phyloP scores from a whole-genome alignment of 2,888 invertebrate species.

The Dryocosmus kuriphilus region DNA sequence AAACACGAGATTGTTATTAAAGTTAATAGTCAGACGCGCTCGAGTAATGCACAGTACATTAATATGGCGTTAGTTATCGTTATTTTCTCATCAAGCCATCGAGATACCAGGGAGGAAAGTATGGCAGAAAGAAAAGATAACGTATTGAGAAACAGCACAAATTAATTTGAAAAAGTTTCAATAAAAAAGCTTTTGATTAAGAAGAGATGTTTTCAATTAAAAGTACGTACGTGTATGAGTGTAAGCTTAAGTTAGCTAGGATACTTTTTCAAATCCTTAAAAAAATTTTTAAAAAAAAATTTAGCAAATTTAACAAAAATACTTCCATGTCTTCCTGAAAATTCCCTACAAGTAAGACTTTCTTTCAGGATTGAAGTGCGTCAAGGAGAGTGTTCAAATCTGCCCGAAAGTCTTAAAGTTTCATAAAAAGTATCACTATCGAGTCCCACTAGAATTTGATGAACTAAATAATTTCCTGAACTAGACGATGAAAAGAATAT shows the following conservation, averaged over 20 bases:
- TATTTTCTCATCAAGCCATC: conserved; percentile 23
- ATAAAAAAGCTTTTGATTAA: not conserved
- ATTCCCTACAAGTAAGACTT: conserved; percentile 63
- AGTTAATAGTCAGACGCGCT: conserved; percentile 33
- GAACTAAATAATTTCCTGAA: not conserved
- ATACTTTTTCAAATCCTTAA: not conserved
- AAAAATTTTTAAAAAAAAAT: not conserved
- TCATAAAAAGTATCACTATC: not conserved
- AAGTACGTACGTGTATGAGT: not conserved
- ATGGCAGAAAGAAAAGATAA: not conserved
- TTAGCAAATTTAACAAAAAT: conserved; percentile 54
- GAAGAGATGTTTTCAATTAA: not conserved
- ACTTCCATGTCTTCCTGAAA: conserved; percentile 70
- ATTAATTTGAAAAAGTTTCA: not conserved
- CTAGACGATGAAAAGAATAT: not conserved
- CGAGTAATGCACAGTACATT: conserved; percentile 28
- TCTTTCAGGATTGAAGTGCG: conserved; percentile 34
- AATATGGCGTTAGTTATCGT: conserved; percentile 21
- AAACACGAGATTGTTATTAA: conserved; percentile 42
- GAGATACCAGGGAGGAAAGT: not conserved
- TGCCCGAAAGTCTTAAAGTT: not conserved
- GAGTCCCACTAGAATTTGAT: not conserved
- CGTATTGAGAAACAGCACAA: not conserved
- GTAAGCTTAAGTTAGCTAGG: not conserved
- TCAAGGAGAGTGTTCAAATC: not conserved